phyloP scores from a whole-genome alignment of 1,140 invertebrate genomes.

The Popillia japonica region DNA sequence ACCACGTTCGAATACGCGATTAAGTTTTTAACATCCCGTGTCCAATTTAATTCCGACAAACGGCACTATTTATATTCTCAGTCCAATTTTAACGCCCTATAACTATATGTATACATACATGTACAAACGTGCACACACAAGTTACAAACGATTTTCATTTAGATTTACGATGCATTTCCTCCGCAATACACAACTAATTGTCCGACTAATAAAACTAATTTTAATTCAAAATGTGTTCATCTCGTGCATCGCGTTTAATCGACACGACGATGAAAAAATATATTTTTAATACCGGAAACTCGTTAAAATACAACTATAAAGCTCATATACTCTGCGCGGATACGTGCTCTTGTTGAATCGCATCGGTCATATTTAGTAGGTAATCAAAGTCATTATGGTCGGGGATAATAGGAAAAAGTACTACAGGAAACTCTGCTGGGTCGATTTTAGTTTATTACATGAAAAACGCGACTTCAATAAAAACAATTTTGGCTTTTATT shows the following conservation, averaged over 20 bases:
- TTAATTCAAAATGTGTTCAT: background rate
- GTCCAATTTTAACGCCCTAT: background rate
- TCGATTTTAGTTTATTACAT: too few species aligned
- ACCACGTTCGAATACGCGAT: background rate
- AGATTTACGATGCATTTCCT: slow-evolving; percentile 9
- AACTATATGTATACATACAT: too few species aligned
- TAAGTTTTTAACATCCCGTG: background rate
- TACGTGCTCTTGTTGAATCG: too few species aligned
- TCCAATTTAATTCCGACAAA: slow-evolving; percentile 6
- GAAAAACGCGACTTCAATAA: too few species aligned
- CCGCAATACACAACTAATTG: slow-evolving; percentile 8
- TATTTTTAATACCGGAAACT: slow-evolving; percentile 8
- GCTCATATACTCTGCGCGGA: too few species aligned
- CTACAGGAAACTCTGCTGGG: too few species aligned
- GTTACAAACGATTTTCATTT: background rate
- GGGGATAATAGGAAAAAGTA: too few species aligned
- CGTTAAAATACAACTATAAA: background rate
- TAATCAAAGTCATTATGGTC: too few species aligned
- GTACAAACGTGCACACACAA: background rate
- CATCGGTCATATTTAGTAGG: too few species aligned
- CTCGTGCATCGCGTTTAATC: background rate
- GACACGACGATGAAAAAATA: slow-evolving; percentile 2
- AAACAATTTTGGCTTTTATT: too few species aligned
- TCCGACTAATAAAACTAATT: slow-evolving; percentile 2
- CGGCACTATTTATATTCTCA: background rate